Percentiles rank a stretch among this genome's conserved stretches.
phyloP scores from a whole-genome alignment of 2,113 vertebrate genomes.

The Corythornis madagascariensis region DNA sequence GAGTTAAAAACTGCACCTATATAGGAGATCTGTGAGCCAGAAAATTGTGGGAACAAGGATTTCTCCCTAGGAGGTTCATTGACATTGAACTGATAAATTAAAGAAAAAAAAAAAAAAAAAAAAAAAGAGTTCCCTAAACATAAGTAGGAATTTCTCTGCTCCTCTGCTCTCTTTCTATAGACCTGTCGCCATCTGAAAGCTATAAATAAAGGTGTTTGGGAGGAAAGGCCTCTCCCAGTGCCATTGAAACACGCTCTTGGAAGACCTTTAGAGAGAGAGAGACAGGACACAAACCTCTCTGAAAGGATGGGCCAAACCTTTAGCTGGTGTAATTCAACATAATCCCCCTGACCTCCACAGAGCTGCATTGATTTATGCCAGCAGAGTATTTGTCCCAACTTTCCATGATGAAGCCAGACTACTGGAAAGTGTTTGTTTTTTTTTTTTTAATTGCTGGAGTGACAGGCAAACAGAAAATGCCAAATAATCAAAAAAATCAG shows the following conservation, averaged over 20 bases:
- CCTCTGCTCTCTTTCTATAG: background rate
- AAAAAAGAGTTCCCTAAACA: background rate
- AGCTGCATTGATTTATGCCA: constrained; percentile 2
- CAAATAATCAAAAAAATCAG: background rate
- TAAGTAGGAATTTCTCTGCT: background rate
- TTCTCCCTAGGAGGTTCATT: background rate
- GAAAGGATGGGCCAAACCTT: background rate
- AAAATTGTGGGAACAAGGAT: background rate
- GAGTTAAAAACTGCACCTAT: background rate
- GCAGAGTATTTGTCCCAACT: background rate
- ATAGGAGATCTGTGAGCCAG: background rate
- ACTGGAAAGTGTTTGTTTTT: background rate
- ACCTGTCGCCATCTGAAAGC: background rate
- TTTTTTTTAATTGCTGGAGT: background rate
- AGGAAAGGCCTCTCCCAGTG: background rate
- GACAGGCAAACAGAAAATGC: background rate
- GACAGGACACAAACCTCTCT: background rate
- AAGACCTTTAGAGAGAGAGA: background rate
- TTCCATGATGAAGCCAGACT: background rate
- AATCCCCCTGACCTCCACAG: constrained; percentile 1
- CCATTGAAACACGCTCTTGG: background rate
- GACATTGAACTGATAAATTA: background rate
- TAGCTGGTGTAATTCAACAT: background rate
- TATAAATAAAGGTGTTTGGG: constrained; percentile 37
- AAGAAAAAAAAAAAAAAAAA: too few relatives aligned